Percentiles rank a stretch among this genome's conserved stretches.
Evolutionary conservation across 2,888 invertebrate species (phyloP).

Genomic region (Crepidodera aurea): DNA sequence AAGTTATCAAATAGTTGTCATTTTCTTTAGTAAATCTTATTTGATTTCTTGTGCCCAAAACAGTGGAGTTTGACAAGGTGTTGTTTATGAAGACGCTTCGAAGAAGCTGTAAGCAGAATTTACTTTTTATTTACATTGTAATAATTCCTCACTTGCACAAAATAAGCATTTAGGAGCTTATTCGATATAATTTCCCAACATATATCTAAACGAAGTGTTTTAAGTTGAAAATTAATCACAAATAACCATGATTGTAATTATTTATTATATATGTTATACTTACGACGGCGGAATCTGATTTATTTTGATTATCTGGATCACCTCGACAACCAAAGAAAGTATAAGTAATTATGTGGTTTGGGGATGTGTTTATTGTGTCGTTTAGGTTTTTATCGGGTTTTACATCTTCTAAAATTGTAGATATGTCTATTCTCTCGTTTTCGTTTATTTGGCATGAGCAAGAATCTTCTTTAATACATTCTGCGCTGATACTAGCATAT

Average conservation of each 20-base stretch:
- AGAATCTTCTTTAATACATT: constrained; percentile 47
- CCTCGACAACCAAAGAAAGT: constrained; percentile 58
- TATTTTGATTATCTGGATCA: background rate
- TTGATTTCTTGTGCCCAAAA: constrained; percentile 15
- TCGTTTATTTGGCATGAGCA: constrained; percentile 56
- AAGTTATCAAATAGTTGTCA: constrained; percentile 15
- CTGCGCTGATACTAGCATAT: constrained; percentile 25
- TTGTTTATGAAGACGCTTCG: background rate
- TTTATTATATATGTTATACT: background rate
- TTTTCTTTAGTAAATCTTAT: constrained; percentile 22
- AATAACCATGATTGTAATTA: too few species aligned
- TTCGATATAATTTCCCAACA: too few species aligned
- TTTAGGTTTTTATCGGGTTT: constrained; percentile 34
- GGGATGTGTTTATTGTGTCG: constrained; percentile 40
- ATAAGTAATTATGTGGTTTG: constrained; percentile 48
- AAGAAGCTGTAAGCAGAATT: too few species aligned
- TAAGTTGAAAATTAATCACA: too few species aligned
- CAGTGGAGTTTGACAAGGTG: background rate
- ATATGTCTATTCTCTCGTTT: constrained; percentile 52
- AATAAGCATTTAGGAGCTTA: too few species aligned
- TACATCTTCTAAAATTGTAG: constrained; percentile 39
- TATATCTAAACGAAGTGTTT: too few species aligned
- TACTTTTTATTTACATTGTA: too few species aligned
- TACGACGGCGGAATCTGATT: too few species aligned
- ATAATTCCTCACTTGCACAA: too few species aligned